A percentile compares a stretch with the other conserved stretches of the same genome.
These are phyloP conservation scores for Mirounga angustirostris DNA, from an alignment of 2,113 vertebrate genomes.

Conservation along the genomic window DNA sequence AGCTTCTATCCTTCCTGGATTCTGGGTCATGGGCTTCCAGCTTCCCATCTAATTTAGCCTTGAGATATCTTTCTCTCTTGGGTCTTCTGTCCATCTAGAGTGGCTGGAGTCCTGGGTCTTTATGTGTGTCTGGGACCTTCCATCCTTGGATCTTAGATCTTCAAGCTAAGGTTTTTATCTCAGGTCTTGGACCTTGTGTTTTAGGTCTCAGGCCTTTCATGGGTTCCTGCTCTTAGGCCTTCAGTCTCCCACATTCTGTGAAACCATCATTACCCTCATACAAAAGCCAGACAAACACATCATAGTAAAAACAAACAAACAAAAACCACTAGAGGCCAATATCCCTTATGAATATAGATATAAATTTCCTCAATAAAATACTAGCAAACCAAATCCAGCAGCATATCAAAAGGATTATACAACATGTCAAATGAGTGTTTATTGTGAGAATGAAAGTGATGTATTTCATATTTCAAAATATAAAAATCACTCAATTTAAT, in stretches of 20 bases:
- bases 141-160: background rate
- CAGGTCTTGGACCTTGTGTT: background rate
- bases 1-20: background rate
- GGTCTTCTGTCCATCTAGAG: background rate
- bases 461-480: background rate
- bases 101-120: background rate
- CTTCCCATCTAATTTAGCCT: conserved; percentile 36
- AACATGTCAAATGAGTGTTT: background rate
- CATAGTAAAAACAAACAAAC: background rate
- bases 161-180: background rate
- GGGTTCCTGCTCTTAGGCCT: background rate
- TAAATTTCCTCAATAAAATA: background rate
- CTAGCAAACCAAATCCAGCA: background rate
- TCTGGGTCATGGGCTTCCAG: background rate
- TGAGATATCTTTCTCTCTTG: conserved; percentile 25
- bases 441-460: background rate
- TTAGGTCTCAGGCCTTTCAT: background rate
- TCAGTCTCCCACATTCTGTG: background rate
- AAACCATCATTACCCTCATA: background rate
- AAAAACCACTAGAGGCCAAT: background rate
- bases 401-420: background rate
- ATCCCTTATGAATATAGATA: background rate
- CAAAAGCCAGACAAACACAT: background rate
- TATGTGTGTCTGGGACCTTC: background rate
- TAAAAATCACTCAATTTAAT: background rate